Evolutionary conservation across 1,140 invertebrate species (phyloP), one percentile per base, ranked within the genome.

Genomic region (Drosophila nigromelanica): DNA sequence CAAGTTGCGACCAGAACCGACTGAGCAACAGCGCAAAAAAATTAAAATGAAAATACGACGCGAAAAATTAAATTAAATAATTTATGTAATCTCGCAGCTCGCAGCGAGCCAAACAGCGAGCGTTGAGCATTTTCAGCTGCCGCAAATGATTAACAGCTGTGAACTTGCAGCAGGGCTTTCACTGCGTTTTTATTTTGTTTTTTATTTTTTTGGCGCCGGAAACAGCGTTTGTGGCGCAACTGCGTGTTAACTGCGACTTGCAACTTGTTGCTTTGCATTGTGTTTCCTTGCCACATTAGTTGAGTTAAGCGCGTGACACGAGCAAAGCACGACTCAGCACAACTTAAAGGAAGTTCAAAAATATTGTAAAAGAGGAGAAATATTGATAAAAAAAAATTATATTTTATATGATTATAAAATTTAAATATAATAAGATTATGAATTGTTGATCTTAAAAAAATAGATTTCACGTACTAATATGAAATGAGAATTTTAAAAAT

Each of bases 51-150:
- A 21, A 39, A 33, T 48, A 70, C 2, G 48, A n/a, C n/a, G 39
- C 64, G 64, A 47, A 39, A 14, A 4, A 12, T 14, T 55, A 52
- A 64, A 55, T 50, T 70, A 35, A 75, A 78, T 87, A 75, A 69
- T 87, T 81, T 63, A 81, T 78, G 70, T 75, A 27, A 27, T 27
- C 27, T 54, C 30, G n/a, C n/a, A 69, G 48, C 54, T 8, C 33
- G 0, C 33, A 6, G 27, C 27, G 24, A 27, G 24, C 7, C 30
- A 2, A 27, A 27, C 30, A 68, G 54, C 48, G 33, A 7, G 30
- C 48, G 70, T 47, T 42, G 18, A 59, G 47, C 61, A 42, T 33
- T 63, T 54, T 47, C n/a, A 51, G 61, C 69, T 72, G 69, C 60
- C 68, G 42, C 21, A 59, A 61, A 60, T 68, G 64, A 73, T 73